Percentiles rank a stretch among this genome's conserved stretches.
These are phyloP conservation scores for Poeciliopsis paucimaculata DNA, from an alignment of 2,797 vertebrate genomes.

Conservation along the genomic window DNA sequence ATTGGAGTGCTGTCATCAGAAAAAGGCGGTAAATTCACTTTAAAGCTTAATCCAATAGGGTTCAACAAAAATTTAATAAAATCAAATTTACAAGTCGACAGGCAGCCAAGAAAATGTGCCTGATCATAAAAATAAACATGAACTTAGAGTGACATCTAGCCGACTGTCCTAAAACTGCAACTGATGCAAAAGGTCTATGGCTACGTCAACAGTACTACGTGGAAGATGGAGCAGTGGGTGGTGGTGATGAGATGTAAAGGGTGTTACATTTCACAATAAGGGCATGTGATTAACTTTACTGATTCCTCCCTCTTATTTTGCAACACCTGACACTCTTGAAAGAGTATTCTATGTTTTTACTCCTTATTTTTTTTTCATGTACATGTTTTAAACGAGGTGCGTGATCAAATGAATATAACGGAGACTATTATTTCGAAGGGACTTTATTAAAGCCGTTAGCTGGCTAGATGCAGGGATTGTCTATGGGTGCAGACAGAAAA, in stretches of 20 bases:
- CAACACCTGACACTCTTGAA: fast-evolving
- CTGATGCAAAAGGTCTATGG: background rate
- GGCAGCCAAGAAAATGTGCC: background rate
- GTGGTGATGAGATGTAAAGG: conserved; percentile 29
- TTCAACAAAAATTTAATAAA: background rate
- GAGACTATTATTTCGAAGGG: conserved; percentile 66
- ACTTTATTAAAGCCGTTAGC: conserved; percentile 41
- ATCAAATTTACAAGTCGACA: background rate
- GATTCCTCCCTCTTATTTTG: background rate
- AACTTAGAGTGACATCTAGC: conserved; percentile 57
- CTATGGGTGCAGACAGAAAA: conserved; percentile 42
- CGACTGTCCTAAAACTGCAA: conserved; percentile 6
- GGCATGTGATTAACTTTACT: background rate
- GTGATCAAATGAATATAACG: fast-evolving
- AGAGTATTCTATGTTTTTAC: fast-evolving
- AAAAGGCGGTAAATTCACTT: conserved; percentile 14
- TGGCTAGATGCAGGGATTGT: conserved; percentile 73
- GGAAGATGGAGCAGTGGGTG: conserved; percentile 49
- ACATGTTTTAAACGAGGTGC: fast-evolving
- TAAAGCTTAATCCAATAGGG: conserved; percentile 26
- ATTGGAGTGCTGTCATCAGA: conserved; percentile 48
- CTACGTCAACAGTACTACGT: conserved; percentile 72
- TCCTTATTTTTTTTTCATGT: fast-evolving
- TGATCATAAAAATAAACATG: background rate
- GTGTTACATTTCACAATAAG: conserved; percentile 67